Evolutionary conservation across 2,113 vertebrate genomes (phyloP).

Genomic region (Indicator indicator): DNA sequence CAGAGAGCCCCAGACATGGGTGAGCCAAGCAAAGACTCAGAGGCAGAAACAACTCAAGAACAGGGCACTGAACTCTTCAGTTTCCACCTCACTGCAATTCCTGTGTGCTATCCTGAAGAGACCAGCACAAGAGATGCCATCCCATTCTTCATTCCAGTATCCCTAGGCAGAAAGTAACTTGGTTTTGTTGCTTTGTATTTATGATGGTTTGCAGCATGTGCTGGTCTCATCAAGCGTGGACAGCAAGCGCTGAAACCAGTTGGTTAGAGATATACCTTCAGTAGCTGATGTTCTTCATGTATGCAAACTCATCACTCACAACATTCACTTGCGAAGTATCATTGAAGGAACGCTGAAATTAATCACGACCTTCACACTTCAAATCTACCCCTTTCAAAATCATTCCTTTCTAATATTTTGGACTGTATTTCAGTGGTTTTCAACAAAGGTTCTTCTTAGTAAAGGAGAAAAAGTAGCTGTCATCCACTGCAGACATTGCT

Average conservation of each 20-base stretch:
- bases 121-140: not conserved
- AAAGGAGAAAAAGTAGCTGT: constrained; percentile 10
- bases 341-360: not conserved
- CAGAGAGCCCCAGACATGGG: not conserved
- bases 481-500: constrained; percentile 17
- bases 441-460: not conserved
- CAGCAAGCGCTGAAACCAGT: not conserved
- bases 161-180: not conserved
- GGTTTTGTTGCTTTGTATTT: not conserved
- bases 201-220: not conserved
- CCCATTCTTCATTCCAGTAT: not conserved
- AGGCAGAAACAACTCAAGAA: not conserved
- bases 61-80: not conserved
- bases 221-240: not conserved
- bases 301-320: not conserved
- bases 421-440: not conserved
- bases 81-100: not conserved
- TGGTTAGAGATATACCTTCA: not conserved
- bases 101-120: not conserved
- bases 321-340: not conserved
- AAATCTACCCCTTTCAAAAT: not conserved
- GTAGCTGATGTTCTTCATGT: not conserved
- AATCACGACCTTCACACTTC: not conserved
- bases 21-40: not conserved
- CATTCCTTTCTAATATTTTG: not conserved